Conservation (phyloP, 2,797 vertebrate species). For the Botia almorhae region DNA sequence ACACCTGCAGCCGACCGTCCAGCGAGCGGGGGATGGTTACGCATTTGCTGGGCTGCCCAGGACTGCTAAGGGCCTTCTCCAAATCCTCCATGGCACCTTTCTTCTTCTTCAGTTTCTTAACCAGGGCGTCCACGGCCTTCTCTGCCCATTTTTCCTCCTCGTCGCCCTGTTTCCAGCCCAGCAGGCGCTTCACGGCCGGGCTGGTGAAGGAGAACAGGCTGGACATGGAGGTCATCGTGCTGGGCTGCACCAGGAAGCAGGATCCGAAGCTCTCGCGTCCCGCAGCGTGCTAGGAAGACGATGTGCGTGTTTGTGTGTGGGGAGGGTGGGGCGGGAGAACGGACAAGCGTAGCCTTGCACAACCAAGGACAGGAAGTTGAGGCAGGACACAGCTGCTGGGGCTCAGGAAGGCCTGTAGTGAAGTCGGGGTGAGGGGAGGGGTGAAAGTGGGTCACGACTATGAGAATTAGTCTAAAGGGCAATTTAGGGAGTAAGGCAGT, state of each 20-base stretch:
- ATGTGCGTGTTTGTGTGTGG: constrained; percentile 31
- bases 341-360: constrained; percentile 74
- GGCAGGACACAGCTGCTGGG: constrained; percentile 85
- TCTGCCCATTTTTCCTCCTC: constrained; percentile 99
- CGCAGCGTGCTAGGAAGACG: constrained; percentile 52
- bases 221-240: constrained; percentile 95
- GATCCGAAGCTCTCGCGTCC: constrained; percentile 42
- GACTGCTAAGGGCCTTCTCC: constrained; percentile 96
- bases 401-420: constrained; percentile 80
- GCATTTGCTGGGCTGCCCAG: constrained; percentile 96
- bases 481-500: constrained; percentile 52
- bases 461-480: constrained; percentile 53
- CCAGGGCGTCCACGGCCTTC: constrained; percentile 96
- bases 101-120: constrained; percentile 98
- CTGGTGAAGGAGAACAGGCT: constrained; percentile 99
- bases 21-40: constrained; percentile 96
- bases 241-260: constrained; percentile 52
- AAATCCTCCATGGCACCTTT: constrained; percentile 98
- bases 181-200: constrained; percentile 94
- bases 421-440: constrained; percentile 55
- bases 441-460: constrained; percentile 70
- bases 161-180: constrained; percentile 98
- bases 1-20: constrained; percentile 94
- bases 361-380: constrained; percentile 84
- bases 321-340: constrained; percentile 54